phyloP scores from a whole-genome alignment of 2,888 invertebrate genomes.

The Stenoptilia bipunctidactyla region DNA sequence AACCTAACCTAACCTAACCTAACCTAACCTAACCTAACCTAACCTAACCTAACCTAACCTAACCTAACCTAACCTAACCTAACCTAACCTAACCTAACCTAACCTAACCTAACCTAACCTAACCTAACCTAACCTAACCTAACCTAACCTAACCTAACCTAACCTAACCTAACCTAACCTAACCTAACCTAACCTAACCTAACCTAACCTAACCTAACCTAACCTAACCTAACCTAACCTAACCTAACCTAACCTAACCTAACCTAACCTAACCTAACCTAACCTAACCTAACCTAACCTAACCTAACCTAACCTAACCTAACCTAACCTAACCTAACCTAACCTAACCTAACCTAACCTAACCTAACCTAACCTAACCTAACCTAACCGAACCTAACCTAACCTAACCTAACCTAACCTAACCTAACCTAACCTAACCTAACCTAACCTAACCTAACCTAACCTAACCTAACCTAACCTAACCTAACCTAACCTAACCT shows the following conservation, averaged over 20 bases:
- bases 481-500: conserved; percentile 12
- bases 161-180: conserved; percentile 8
- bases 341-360: conserved; percentile 12
- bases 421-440: conserved; percentile 15
- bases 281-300: conserved; percentile 15
- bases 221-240: conserved; percentile 16
- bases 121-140: conserved; percentile 16
- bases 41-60: conserved; percentile 1
- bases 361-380: conserved; percentile 15
- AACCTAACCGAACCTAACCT: conserved; percentile 15
- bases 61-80: conserved; percentile 7
- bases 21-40: conserved; percentile 3
- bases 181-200: conserved; percentile 12
- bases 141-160: conserved; percentile 15
- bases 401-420: conserved; percentile 17
- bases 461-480: conserved; percentile 10
- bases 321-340: conserved; percentile 12
- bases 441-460: conserved; percentile 11
- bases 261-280: conserved; percentile 16
- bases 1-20: background rate
- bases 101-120: conserved; percentile 16
- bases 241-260: conserved; percentile 15
- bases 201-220: conserved; percentile 12
- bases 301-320: conserved; percentile 8
- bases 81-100: conserved; percentile 10